These are phyloP conservation scores for Tamias sibiricus DNA, from an alignment of 2,113 vertebrate species.

Conservation along the genomic window DNA sequence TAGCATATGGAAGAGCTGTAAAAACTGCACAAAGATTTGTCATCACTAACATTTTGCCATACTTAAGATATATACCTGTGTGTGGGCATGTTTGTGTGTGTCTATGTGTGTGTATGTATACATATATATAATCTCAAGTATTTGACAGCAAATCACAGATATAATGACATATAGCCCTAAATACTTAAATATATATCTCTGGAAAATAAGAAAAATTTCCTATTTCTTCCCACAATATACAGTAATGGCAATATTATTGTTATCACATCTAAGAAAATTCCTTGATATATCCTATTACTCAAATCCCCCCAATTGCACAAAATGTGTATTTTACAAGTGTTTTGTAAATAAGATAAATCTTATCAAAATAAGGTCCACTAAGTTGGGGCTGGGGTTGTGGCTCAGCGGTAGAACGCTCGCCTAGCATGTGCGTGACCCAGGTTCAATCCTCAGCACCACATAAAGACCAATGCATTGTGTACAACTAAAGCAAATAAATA, in stretches of 20 bases:
- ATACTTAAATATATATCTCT: background rate
- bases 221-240: background rate
- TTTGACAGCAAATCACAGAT: background rate
- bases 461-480: too few relatives aligned
- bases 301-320: background rate
- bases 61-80: background rate
- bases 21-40: background rate
- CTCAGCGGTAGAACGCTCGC: too few relatives aligned
- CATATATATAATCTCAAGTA: background rate
- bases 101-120: background rate
- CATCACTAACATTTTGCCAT: background rate
- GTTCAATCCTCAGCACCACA: too few relatives aligned
- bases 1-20: background rate
- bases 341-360: too few relatives aligned
- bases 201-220: background rate
- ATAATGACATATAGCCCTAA: background rate
- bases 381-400: too few relatives aligned
- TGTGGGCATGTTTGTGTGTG: too few relatives aligned
- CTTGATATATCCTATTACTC: background rate
- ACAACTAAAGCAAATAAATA: too few relatives aligned
- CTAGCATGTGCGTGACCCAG: too few relatives aligned
- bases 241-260: background rate
- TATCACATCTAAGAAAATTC: constrained; percentile 12
- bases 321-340: too few relatives aligned
- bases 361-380: too few relatives aligned